Conservation (phyloP, 2,113 vertebrate genomes). For the Probosciger aterrimus region DNA sequence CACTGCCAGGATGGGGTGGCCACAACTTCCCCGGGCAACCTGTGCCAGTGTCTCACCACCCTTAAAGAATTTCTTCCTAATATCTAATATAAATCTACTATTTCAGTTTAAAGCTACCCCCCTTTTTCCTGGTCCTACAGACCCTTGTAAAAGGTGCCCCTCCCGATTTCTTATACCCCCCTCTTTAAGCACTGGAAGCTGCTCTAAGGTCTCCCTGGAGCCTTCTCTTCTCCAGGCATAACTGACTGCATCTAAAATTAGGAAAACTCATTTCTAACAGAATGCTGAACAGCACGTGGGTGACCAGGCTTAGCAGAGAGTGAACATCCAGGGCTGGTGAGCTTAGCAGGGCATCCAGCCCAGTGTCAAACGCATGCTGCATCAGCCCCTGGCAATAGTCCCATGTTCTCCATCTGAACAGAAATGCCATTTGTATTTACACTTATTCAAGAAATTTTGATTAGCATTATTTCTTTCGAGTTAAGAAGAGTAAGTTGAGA, state of each 20-base stretch:
- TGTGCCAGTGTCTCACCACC: neutral
- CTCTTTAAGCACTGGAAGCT: neutral
- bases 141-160: neutral
- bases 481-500: neutral
- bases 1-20: neutral
- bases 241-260: neutral
- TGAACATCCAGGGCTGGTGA: accelerated
- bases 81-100: neutral
- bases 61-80: neutral
- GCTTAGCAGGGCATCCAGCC: neutral
- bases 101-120: neutral
- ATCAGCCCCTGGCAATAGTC: neutral
- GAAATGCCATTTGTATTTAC: neutral
- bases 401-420: neutral
- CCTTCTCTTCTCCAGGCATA: neutral
- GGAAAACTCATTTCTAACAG: neutral
- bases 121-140: neutral
- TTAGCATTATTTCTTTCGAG: neutral
- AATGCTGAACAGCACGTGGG: accelerated
- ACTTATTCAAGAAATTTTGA: neutral
- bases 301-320: neutral
- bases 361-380: accelerated
- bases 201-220: neutral
- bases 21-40: neutral
- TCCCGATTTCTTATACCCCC: too few relatives aligned